Base-by-base conservation (phyloP, 2,888 invertebrate species). In the Mesopsocus fuscifrons region DNA sequence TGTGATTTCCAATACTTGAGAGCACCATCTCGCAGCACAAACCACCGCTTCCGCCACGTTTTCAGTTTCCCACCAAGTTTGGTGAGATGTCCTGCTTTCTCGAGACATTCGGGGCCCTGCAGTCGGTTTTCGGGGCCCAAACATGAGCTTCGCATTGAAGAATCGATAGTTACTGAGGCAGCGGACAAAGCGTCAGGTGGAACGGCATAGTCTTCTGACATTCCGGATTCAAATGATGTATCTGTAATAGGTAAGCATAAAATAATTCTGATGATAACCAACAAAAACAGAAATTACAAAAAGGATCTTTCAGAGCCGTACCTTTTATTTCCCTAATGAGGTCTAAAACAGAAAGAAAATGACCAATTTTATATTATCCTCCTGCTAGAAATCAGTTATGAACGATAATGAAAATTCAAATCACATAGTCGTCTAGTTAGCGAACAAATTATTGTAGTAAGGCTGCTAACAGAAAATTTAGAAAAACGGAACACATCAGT, bases 21-120 rank as follows among this genome's bases (percentile, higher is more conserved):
- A 0, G 80, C 77, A 33, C 92, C 92, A 61, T 92, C 89, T 58
- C 87, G 88, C 11, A 97, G 67, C 2, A 94, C 88, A 57, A 95
- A 95, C 85, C 91, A 97, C 54, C 94, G 69, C 56, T 92, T 84
- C 53, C 91, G 71, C 92, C 95, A 92, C 0, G 92, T 94, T 65
- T 94, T 95, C 18, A 95, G 67, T 59, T 94, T 91, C 17, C 95
- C 95, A 16, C 94, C 92, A 50, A 87, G 66, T 59, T 87, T 87
- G 33, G 85, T 85, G 33, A 91, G 68, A 56, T 87, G 88, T 1
- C 91, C 91, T 52, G 71, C 74, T 63, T 92, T 92, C 59, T 94
- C 94, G 41, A 92, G 59, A 1, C 81, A 79, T 56, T 85, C 85
- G 47, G 76, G 72, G 51, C 72, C 63, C 52, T 66, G 71, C 53